Evolutionary conservation across 2,113 vertebrate genomes (phyloP), one percentile per base, ranked within the genome.

Genomic region (Cynoglossus semilaevis): DNA sequence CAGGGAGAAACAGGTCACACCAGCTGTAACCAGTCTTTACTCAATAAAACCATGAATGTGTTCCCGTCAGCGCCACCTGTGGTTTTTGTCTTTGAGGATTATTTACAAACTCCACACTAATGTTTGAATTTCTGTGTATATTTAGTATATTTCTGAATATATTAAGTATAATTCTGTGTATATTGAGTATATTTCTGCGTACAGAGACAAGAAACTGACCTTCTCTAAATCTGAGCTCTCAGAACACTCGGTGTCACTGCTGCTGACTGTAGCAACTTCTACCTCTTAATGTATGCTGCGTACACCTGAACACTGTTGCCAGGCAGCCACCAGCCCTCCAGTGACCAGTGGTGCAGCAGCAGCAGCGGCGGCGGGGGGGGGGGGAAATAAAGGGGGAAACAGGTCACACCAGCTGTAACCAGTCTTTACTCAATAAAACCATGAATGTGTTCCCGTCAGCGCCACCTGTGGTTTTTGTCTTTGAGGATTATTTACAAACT

Each of bases 1-100:
- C 71, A 74, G 67, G 73, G 65, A 80, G 59, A 70, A 79, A 74
- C 67, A 46, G 22, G 70, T 58, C 82, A 84, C 81, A 88, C 86
- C 90, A 88, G 87, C 85, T 88, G 87, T 88, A 83, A 84, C 76
- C 79, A 86, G 69, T 71, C 80, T 87, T 87, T 81, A 68, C 72
- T 82, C 85, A 90, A 89, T 90, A 88, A 87, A 85, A 16, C 89
- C 35, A 86, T 85, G 72, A 89, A 89, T 89, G 84, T 89, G 77
- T 86, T 90, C 57, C 72, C 81, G 68, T 84, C 81, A 67, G 50
- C 6, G 22, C 6, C 35, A 38, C 4, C 22, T 63, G 68, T 61
- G 56, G 41, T 49, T 15, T 15, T 41, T 34, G 35, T 37, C 52
- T 53, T 48, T 15, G 50, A 67, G n/a, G 44, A 45, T 15, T 47